Evolutionary conservation across 2,797 vertebrate genomes (phyloP).

Genomic region (Microctenopoma steveboyesi): DNA sequence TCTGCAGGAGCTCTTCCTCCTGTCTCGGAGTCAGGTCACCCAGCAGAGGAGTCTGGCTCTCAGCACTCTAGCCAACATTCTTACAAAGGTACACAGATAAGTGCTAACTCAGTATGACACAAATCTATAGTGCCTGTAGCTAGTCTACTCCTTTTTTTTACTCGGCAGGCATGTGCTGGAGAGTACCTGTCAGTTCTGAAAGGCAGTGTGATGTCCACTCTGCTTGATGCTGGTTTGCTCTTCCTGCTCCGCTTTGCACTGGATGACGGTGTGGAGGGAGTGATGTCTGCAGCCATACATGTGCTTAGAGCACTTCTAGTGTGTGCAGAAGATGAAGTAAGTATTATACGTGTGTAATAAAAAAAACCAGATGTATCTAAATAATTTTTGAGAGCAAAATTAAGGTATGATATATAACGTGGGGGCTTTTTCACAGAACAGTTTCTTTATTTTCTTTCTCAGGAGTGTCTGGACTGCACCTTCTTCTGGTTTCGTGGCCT

Average conservation of each 20-base stretch:
- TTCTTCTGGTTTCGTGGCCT: constrained; percentile 94
- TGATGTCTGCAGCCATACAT: constrained; percentile 87
- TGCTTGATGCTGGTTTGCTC: constrained; percentile 95
- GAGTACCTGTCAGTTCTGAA: constrained; percentile 84
- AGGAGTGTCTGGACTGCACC: constrained; percentile 91
- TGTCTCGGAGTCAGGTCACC: constrained; percentile 94
- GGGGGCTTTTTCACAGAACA: too few species aligned
- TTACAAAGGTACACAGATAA: constrained; percentile 86
- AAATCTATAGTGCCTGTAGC: neutral
- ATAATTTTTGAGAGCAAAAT: too few species aligned
- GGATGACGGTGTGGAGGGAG: constrained; percentile 91
- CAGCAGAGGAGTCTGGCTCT: constrained; percentile 94
- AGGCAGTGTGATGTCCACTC: constrained; percentile 85
- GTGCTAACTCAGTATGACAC: neutral
- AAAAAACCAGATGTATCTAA: too few species aligned
- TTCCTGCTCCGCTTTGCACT: constrained; percentile 95
- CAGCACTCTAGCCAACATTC: constrained; percentile 88
- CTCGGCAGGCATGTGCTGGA: constrained; percentile 86
- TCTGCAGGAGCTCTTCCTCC: constrained; percentile 95
- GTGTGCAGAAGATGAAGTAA: constrained; percentile 91
- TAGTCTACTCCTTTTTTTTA: neutral
- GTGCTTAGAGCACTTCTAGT: constrained; percentile 89
- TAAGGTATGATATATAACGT: too few species aligned
- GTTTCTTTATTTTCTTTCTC: neutral
- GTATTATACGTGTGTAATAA: too few species aligned